Base-by-base conservation (phyloP, 2,888 invertebrate species). In the Ditula angustiorana region DNA sequence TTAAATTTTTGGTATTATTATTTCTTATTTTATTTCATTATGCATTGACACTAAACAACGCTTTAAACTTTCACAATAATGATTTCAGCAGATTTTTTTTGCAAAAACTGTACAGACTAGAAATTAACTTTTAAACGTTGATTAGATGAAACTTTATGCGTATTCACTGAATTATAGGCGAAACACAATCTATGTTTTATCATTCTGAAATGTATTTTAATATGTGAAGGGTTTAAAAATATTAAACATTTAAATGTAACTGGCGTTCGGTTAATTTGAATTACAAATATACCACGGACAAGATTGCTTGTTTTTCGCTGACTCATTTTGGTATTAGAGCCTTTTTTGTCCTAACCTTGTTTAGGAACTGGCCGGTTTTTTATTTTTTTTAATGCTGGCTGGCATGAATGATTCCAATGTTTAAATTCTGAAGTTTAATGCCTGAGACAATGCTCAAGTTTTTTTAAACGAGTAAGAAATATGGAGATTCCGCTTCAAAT, bases 231-330 rank as follows among this genome's bases (percentile, higher is more conserved):
- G 50, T 49, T 56, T 41, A 8, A 49, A 33, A 58, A 58, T 33
- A 57, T 56, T 66, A 61, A 55, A 57, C 66, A 61, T 66, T 66
- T 57, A 58, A 57, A 62, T 58, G 7, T 44, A 50, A 44, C 63
- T 37, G 73, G 72, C 68, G 75, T 72, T 73, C 72, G 60, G 65
- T 59, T 66, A 63, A 86, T 86, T 85, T 81, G 81, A 84, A 82
- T 75, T 82, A 80, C 81, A 85, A 85, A 85, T 85, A 68, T 56
- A 69, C 74, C 67, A 57, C 68, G 67, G 63, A 71, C 69, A 69
- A 76, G 78, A 78, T 80, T 78, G 71, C 66, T 59, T 65, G 68
- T 75, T 63, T 78, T 69, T 37, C 67, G 85, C 83, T 78, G 81
- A 84, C 68, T 86, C 86, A 86, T 71, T 63, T 55, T 49, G 69